Evolutionary conservation across 2,113 vertebrate genomes (phyloP).

Genomic region (Ellobius talpinus): DNA sequence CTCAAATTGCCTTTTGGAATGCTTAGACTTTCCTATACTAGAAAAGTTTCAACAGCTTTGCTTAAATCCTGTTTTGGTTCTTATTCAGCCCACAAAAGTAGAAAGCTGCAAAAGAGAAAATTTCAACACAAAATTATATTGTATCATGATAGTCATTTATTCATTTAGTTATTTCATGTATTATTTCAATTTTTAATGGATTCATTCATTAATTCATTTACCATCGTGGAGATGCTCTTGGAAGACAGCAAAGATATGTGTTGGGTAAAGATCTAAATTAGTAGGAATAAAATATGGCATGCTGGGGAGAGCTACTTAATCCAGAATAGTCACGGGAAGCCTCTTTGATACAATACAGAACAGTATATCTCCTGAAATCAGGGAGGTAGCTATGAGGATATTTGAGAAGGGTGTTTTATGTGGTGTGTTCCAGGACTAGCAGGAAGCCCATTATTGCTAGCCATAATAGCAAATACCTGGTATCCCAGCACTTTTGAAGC

Average conservation of each 20-base stretch:
- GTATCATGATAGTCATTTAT: constrained; percentile 11
- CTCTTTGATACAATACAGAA: constrained; percentile 26
- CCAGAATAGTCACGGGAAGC: background rate
- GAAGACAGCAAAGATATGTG: background rate
- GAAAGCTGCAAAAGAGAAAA: background rate
- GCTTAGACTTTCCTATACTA: background rate
- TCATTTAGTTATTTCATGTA: background rate
- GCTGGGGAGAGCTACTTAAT: constrained; percentile 26
- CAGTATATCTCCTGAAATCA: background rate
- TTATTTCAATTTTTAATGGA: no score
- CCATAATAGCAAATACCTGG: background rate
- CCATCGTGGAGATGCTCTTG: background rate
- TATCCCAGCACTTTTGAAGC: background rate
- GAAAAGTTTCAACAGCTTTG: background rate
- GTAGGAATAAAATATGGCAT: background rate
- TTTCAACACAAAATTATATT: constrained; percentile 32
- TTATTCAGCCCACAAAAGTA: constrained; percentile 27
- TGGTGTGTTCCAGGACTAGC: background rate
- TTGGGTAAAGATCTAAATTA: background rate
- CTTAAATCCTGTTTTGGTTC: constrained; percentile 41
- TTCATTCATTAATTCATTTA: no score
- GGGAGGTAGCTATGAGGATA: background rate
- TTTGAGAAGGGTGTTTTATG: background rate
- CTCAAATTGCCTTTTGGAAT: background rate
- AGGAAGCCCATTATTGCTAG: background rate